Evolutionary conservation across 2,888 invertebrate species (phyloP), one percentile per base, ranked within the genome.

Genomic region (Apoda limacodes): DNA sequence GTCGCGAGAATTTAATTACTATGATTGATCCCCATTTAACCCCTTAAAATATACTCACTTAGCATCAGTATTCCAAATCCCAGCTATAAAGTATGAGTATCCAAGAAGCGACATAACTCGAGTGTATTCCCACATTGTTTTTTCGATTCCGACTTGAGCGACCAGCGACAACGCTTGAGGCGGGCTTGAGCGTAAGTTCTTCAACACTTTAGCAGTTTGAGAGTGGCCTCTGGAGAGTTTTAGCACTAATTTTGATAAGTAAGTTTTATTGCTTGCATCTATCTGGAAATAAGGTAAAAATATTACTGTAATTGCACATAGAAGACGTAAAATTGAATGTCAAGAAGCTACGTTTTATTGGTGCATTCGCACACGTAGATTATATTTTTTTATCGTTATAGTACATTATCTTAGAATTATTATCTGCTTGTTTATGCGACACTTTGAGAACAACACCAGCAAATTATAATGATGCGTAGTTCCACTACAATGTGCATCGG

Each of bases 71-170:
- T 58, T 71, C 71, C 82, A 80, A n/a, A 80, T 69, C 2, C 71
- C 71, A 39, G 78, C 71, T 2, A 80, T 61, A 13, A 64, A 72
- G 51, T 80, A 78, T 0, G 81, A 80, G 51, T 76, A 80, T 29
- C 80, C 76, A 22, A 82, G 39, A 13, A 81, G 43, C 0, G 80
- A 66, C 66, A 82, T 76, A 1, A 81, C 49, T 5, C 59, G 52
- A 0, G 78, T 80, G 22, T 81, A 82, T 9, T 82, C 82, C 82
- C 81, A 82, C 57, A 69, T 74, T 0, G 70, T 69, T 37, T 82
- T 82, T 48, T 76, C 72, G 0, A 61, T 48, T 0, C 71, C 82
- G 1, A 81, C 72, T 48, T 82, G 81, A 0, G 76, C 80, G 1
- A 74, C 60, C 28, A 82, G 40, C 0, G 78, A 80, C 9, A 81